Percentiles rank a stretch among this genome's conserved stretches.
Conservation (phyloP, 30 jellyfish, hydroid and myxozoan genomes). For the Nemopilema nomurai region DNA sequence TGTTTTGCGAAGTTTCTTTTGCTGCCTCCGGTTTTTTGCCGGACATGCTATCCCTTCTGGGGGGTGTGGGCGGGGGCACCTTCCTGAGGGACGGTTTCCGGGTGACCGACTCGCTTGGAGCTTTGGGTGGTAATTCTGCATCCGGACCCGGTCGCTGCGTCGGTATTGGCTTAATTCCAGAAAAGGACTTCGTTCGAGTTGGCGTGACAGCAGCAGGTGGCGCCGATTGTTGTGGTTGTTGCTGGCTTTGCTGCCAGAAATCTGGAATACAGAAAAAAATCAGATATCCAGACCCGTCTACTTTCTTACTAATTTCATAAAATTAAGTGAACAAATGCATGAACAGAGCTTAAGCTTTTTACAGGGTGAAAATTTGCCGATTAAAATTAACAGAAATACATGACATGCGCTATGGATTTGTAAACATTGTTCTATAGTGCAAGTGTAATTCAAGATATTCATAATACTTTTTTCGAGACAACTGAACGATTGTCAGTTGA, state of each 20-base stretch:
- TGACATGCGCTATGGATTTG: no score
- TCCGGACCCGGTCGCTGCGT: constrained; percentile 63
- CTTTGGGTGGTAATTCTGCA: neutral
- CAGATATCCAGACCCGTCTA: neutral
- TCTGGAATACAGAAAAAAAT: constrained; percentile 54
- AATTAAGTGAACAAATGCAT: neutral
- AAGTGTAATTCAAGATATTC: no score
- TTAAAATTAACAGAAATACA: no score
- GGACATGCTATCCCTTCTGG: constrained; percentile 77
- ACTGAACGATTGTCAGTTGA: no score
- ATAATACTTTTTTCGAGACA: no score
- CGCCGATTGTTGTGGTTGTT: constrained; percentile 50
- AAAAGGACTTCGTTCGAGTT: constrained; percentile 30
- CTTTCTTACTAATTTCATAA: neutral
- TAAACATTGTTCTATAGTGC: no score
- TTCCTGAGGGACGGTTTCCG: constrained; percentile 42
- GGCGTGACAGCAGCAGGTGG: constrained; percentile 41
- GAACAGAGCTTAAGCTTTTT: neutral
- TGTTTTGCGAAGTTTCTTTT: neutral
- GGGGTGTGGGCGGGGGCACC: constrained; percentile 95
- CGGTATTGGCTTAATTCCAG: constrained; percentile 56
- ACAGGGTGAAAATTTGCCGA: neutral
- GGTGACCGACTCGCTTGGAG: neutral
- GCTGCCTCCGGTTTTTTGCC: constrained; percentile 22
- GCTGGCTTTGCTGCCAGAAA: constrained; percentile 71